A percentile compares a stretch with the other conserved stretches of the same genome.
Evolutionary conservation across 1,140 invertebrate species (phyloP).

Genomic region (Magallana gigas): DNA sequence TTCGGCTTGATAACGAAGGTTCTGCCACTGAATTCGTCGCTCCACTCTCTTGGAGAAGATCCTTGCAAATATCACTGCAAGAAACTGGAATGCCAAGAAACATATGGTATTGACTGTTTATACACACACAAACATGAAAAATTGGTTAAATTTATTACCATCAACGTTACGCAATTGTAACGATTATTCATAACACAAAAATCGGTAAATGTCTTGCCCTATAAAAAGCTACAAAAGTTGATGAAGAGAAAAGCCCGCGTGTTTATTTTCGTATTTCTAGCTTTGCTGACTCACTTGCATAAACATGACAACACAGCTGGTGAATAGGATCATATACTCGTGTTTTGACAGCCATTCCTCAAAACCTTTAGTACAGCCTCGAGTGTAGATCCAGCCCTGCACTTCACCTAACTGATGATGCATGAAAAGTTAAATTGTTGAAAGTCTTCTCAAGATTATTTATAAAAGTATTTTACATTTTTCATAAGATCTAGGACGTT

Average conservation of each 20-base stretch:
- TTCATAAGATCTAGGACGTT: no score
- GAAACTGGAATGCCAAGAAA: background rate
- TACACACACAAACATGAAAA: no score
- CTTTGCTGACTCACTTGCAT: slow-evolving; percentile 39
- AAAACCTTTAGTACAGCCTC: slow-evolving; percentile 56
- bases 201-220: no score
- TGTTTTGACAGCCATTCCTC: slow-evolving; percentile 47
- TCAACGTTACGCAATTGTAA: background rate
- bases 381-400: slow-evolving; percentile 52
- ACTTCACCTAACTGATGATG: slow-evolving; percentile 30
- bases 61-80: slow-evolving; percentile 42
- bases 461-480: no score
- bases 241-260: no score
- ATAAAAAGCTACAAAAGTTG: no score
- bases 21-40: slow-evolving; percentile 1
- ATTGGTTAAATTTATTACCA: no score
- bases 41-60: slow-evolving; percentile 39
- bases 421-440: no score
- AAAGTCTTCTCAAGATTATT: no score
- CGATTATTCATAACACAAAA: background rate
- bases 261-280: background rate
- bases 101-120: no score
- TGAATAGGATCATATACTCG: slow-evolving; percentile 42
- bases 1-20: background rate
- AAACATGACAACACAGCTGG: slow-evolving; percentile 24